Evolutionary conservation across 2,888 invertebrate species (phyloP).

Genomic region (Hydroisotoma schaefferi): DNA sequence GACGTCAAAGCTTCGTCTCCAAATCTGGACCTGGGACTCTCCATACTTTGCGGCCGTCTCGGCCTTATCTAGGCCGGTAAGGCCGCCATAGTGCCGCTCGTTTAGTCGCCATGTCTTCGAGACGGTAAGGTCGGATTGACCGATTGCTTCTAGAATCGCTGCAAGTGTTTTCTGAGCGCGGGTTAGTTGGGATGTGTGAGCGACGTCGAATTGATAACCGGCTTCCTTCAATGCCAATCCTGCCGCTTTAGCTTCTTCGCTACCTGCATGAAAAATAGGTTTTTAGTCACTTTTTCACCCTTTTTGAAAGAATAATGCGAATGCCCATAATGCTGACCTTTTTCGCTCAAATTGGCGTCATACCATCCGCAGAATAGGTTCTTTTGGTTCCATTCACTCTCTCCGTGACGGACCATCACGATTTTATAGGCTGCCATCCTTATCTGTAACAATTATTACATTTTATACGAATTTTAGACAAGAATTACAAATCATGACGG

Average conservation of each 20-base stretch:
- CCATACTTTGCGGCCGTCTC: slow-evolving; percentile 82
- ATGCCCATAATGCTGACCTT: too few species aligned
- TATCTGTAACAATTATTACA: too few species aligned
- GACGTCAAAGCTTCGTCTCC: slow-evolving; percentile 78
- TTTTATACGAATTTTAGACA: too few species aligned
- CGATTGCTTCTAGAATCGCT: slow-evolving; percentile 64
- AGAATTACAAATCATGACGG: too few species aligned
- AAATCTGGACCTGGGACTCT: slow-evolving; percentile 77
- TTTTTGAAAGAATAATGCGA: too few species aligned
- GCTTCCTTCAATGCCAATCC: slow-evolving; percentile 69
- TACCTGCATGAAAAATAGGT: slow-evolving; percentile 55
- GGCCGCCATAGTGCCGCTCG: slow-evolving; percentile 81
- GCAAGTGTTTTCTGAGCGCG: slow-evolving; percentile 72
- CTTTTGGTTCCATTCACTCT: slow-evolving; percentile 71
- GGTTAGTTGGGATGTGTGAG: slow-evolving; percentile 74
- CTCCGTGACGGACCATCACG: slow-evolving; percentile 72
- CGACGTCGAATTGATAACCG: slow-evolving; percentile 69
- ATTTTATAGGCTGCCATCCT: slow-evolving; percentile 52
- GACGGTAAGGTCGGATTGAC: slow-evolving; percentile 65
- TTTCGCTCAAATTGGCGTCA: slow-evolving; percentile 65
- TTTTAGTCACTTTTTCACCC: not conserved
- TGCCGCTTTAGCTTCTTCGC: slow-evolving; percentile 65
- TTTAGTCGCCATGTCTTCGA: slow-evolving; percentile 77
- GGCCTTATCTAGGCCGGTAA: slow-evolving; percentile 79
- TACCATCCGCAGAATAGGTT: slow-evolving; percentile 73